Evolutionary conservation across 2,797 vertebrate species (phyloP).

Genomic region (Falco berigora): DNA sequence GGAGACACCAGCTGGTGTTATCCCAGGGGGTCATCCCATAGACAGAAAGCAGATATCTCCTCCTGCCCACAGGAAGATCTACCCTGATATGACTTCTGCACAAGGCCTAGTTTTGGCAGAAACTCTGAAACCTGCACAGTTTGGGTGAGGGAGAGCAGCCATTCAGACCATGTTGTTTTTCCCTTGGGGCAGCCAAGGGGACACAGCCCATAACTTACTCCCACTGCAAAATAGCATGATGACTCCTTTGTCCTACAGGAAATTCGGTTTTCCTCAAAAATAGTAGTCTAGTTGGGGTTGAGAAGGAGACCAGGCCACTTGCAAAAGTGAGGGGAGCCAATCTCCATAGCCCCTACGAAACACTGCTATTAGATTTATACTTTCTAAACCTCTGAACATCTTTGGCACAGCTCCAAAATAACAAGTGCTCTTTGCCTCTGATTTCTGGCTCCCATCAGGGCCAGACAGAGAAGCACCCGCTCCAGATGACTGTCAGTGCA

Average conservation of each 20-base stretch:
- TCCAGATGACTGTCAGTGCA: neutral
- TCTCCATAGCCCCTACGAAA: neutral
- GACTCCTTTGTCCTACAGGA: neutral
- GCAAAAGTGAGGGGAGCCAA: neutral
- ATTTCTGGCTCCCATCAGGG: neutral
- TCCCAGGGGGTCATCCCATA: neutral
- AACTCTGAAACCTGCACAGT: neutral
- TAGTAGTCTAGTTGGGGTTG: neutral
- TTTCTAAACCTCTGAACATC: neutral
- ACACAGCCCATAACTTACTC: neutral
- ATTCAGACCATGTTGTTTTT: neutral
- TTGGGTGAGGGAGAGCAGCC: neutral
- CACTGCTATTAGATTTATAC: neutral
- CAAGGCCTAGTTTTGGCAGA: neutral
- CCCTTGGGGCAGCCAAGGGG: neutral
- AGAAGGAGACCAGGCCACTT: neutral
- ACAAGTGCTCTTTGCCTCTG: neutral
- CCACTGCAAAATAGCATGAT: neutral
- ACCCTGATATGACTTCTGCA: neutral
- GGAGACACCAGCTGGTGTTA: conserved; percentile 1
- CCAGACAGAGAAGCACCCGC: neutral
- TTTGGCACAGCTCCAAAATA: neutral
- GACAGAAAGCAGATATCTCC: neutral
- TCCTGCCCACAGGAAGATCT: neutral
- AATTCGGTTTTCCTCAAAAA: neutral